Percentiles rank a stretch among this genome's conserved stretches.
Conservation (phyloP, 1,140 invertebrate species). For the Dermatophagoides farinae region DNA sequence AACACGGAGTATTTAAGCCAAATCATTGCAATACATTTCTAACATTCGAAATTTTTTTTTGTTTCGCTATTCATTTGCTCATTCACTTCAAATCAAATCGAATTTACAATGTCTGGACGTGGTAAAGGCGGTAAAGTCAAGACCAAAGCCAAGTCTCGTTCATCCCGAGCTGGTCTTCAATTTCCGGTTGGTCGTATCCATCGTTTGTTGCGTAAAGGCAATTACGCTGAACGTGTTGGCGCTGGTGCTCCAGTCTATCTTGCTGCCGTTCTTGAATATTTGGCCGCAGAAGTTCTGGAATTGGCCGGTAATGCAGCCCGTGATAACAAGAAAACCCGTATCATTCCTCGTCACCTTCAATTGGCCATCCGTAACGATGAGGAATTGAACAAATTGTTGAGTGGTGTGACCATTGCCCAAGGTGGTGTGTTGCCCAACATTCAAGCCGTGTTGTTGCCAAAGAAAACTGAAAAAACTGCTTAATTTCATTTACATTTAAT, state of each 20-base stretch:
- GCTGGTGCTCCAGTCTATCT: conserved; percentile 35
- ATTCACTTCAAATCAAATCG: too few species aligned
- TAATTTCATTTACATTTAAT: too few species aligned
- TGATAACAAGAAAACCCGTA: conserved; percentile 39
- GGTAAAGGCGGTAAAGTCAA: conserved; percentile 17
- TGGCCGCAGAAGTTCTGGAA: conserved; percentile 39
- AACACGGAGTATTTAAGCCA: too few species aligned
- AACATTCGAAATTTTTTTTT: too few species aligned
- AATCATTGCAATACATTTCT: too few species aligned
- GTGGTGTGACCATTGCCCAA: conserved; percentile 58
- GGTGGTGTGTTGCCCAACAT: conserved; percentile 63
- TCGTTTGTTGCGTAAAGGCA: conserved; percentile 40
- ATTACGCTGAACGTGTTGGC: conserved; percentile 31
- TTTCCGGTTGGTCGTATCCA: conserved; percentile 48
- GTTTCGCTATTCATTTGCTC: too few species aligned
- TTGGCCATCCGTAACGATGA: conserved; percentile 66
- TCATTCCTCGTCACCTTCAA: conserved; percentile 59
- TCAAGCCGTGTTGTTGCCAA: conserved; percentile 43
- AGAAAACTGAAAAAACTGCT: conserved; percentile 34
- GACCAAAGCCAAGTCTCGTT: conserved; percentile 35
- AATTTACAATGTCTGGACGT: neutral
- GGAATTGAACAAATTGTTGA: conserved; percentile 53
- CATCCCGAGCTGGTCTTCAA: conserved; percentile 40
- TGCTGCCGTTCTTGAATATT: conserved; percentile 34
- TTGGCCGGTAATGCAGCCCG: conserved; percentile 49